These are phyloP conservation scores for Acronicta alni DNA, from an alignment of 2,888 invertebrate species.

Conservation along the genomic window DNA sequence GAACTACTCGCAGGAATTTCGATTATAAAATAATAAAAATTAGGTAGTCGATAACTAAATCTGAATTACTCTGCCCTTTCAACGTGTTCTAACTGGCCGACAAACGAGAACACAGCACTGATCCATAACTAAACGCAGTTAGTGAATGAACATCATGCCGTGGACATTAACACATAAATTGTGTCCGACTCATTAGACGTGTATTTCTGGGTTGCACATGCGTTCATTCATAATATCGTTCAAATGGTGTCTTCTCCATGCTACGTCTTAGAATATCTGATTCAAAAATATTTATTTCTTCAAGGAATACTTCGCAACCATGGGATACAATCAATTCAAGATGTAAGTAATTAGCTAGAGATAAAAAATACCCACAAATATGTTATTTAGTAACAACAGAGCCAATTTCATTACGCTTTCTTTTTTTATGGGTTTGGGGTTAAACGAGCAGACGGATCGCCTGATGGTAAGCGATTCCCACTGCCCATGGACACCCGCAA, in stretches of 20 bases:
- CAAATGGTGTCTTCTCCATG: conserved; percentile 22
- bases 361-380: too few species aligned
- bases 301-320: not conserved
- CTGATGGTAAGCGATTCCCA: too few species aligned
- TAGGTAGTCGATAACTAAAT: not conserved
- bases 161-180: conserved; percentile 64
- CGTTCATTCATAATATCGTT: conserved; percentile 74
- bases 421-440: too few species aligned
- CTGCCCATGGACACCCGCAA: too few species aligned
- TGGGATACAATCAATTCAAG: too few species aligned
- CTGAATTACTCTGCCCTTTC: conserved; percentile 12
- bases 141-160: conserved; percentile 61
- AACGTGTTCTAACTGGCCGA: conserved; percentile 25
- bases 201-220: conserved; percentile 71
- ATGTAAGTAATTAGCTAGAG: too few species aligned
- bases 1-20: not conserved
- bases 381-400: too few species aligned
- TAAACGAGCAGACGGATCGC: too few species aligned
- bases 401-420: too few species aligned
- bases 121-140: conserved; percentile 43
- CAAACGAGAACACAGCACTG: conserved; percentile 27
- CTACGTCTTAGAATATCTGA: conserved; percentile 9
- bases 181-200: conserved; percentile 65
- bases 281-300: not conserved
- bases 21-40: not conserved